Evolutionary conservation across 35 echinoderm and acorn worm genomes (phyloP), one percentile per base, ranked within the genome.

Genomic region (Holothuria glaberrima): DNA sequence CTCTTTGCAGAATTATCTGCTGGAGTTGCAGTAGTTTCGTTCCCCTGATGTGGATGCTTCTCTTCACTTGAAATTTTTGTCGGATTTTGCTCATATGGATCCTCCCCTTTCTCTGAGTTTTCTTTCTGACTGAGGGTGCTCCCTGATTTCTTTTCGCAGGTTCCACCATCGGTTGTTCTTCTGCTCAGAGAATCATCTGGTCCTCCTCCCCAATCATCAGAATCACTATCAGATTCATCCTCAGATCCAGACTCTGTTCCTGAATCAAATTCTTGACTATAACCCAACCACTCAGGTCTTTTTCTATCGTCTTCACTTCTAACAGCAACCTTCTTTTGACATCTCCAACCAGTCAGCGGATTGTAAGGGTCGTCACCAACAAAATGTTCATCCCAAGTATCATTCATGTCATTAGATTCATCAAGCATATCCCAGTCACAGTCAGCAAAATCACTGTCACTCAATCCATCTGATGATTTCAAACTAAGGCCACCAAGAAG

Each of bases 371-470:
- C 90, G 19, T 84, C 64, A 16, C 65, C 44, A 25, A 69, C 60
- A 33, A 73, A 58, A 30, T 52, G 56, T 33, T 85, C 80, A 63
- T 84, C 78, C 80, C 90, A 91, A 34, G 64, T 22, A 18, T 75
- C 29, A 9, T 69, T 41, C 9, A 28, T 26, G 31, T 68, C 34
- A 14, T 24, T 30, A 18, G 63, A 58, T 6, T 69, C 81, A 5
- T 83, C 79, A 5, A 87, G 34, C 19, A 48, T 71, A 28, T 91
- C 90, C 90, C 90, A 91, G 33, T 91, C 90, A n/a, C 72, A 86
- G 20, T 91, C 90, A 21, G 48, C 52, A 59, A 86, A 70, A 29
- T 91, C 90, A 59, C 68, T 85, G 18, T 85, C 62, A 41, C 78
- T 87, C 44, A 71, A 20, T 18, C 54, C 17, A 70, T 69, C 38